Evolutionary conservation across 2,888 invertebrate species (phyloP).

Genomic region (Drosophila diplacantha): DNA sequence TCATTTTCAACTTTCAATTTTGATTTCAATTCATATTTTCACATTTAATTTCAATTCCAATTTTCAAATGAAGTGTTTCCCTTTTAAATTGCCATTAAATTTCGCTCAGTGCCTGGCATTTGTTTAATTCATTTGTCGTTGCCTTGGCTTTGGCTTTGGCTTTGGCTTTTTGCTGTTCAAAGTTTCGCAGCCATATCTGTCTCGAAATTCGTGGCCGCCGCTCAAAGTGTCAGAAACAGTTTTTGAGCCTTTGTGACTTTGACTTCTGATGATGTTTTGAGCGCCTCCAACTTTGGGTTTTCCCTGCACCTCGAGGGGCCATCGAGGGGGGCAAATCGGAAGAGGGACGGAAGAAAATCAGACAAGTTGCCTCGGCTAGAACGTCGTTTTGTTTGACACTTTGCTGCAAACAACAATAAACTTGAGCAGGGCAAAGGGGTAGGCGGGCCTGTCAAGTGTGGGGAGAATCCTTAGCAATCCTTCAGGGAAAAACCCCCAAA

Average conservation of each 20-base stretch:
- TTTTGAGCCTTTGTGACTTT: conserved; percentile 49
- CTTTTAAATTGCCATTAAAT: not conserved
- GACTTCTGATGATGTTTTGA: conserved; percentile 44
- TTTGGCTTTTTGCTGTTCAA: conserved; percentile 36
- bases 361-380: conserved; percentile 30
- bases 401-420: conserved; percentile 37
- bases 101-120: conserved; percentile 18
- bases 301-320: not conserved
- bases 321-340: not conserved
- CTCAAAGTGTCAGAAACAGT: conserved; percentile 67
- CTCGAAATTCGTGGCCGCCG: conserved; percentile 57
- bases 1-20: not conserved
- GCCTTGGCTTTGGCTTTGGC: conserved; percentile 62
- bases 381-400: conserved; percentile 42
- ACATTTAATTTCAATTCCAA: not conserved
- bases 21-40: not conserved
- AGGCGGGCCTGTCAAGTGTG: conserved; percentile 8
- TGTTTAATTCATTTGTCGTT: conserved; percentile 46
- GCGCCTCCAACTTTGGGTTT: conserved; percentile 28
- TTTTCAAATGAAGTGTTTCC: not conserved
- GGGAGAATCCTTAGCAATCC: conserved; percentile 22
- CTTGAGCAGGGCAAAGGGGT: conserved; percentile 10
- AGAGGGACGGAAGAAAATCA: conserved; percentile 12
- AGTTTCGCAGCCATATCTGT: conserved; percentile 53
- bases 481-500: not conserved